These are phyloP conservation scores for Hartigia nigra DNA, from an alignment of 2,888 invertebrate genomes.

Conservation along the genomic window DNA sequence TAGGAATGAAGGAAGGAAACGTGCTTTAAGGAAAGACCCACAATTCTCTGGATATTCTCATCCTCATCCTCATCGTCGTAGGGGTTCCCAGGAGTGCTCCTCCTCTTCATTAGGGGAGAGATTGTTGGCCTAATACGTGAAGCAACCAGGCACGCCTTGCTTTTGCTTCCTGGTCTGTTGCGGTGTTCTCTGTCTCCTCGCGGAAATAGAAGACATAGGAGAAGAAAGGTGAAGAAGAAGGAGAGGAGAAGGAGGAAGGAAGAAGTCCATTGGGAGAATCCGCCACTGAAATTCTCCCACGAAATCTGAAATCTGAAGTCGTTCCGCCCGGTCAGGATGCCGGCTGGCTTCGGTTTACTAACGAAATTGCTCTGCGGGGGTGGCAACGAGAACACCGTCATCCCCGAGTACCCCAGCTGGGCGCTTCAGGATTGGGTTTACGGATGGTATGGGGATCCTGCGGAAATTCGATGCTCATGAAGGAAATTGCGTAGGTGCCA, in stretches of 20 bases:
- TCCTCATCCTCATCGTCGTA: background rate
- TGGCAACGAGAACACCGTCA: constrained; percentile 27
- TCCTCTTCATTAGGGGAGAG: background rate
- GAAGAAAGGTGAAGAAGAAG: background rate
- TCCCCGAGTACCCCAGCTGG: constrained; percentile 12
- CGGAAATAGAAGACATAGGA: background rate
- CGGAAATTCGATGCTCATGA: constrained; percentile 56
- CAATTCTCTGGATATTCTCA: background rate
- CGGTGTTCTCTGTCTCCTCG: background rate
- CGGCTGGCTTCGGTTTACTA: constrained; percentile 31
- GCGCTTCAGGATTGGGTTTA: constrained; percentile 39
- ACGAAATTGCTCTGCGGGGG: constrained; percentile 36
- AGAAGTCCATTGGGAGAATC: constrained; percentile 2
- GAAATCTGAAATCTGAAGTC: constrained; percentile 10
- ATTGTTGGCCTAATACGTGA: background rate
- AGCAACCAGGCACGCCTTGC: background rate
- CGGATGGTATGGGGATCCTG: constrained; percentile 32
- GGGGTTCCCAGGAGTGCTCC: background rate
- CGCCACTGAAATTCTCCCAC: constrained; percentile 6
- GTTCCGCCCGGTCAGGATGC: constrained; percentile 8
- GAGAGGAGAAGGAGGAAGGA: background rate
- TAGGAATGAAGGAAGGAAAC: background rate
- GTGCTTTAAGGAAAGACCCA: background rate
- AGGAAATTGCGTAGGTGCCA: constrained; percentile 56
- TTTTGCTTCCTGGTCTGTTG: background rate